These are phyloP conservation scores for Chelonus formosanus DNA, from an alignment of 2,888 invertebrate species.

Conservation along the genomic window DNA sequence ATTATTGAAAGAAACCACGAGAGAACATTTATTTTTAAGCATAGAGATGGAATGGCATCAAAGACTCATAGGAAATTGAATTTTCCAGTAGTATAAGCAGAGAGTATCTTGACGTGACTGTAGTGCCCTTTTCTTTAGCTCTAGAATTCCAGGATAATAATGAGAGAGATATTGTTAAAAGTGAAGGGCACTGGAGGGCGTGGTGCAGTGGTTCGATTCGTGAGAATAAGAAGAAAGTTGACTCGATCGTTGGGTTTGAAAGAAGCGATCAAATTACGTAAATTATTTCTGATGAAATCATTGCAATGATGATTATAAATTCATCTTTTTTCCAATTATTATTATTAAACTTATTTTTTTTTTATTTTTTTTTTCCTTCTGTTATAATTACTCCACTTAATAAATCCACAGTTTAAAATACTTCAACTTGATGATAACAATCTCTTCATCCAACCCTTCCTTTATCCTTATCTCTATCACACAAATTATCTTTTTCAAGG, in stretches of 20 bases:
- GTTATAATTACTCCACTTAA: no score
- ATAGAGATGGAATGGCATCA: no score
- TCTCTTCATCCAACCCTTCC: not conserved
- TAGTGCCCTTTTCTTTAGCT: not conserved
- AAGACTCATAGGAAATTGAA: not conserved
- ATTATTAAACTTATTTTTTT: not conserved
- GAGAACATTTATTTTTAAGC: no score
- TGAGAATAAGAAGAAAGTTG: conserved; percentile 29
- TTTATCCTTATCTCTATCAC: conserved; percentile 1
- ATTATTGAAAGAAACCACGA: no score
- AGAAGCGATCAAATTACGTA: conserved; percentile 34
- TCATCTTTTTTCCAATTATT: no score
- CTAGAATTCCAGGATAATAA: conserved; percentile 3
- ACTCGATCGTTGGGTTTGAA: conserved; percentile 20
- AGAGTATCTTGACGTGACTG: conserved; percentile 4
- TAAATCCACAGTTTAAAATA: not conserved
- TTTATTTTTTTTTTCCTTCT: not conserved
- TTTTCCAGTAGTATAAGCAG: not conserved
- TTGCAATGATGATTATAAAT: conserved; percentile 21
- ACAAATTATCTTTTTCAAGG: not conserved
- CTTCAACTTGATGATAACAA: not conserved
- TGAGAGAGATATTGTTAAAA: conserved; percentile 3
- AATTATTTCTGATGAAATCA: conserved; percentile 30
- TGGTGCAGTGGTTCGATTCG: conserved; percentile 21
- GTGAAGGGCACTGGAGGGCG: conserved; percentile 16